Percentiles rank a stretch among this genome's conserved stretches.
These are phyloP conservation scores for Poeciliopsis turrubarensis DNA, from an alignment of 2,113 vertebrate genomes.

Conservation along the genomic window DNA sequence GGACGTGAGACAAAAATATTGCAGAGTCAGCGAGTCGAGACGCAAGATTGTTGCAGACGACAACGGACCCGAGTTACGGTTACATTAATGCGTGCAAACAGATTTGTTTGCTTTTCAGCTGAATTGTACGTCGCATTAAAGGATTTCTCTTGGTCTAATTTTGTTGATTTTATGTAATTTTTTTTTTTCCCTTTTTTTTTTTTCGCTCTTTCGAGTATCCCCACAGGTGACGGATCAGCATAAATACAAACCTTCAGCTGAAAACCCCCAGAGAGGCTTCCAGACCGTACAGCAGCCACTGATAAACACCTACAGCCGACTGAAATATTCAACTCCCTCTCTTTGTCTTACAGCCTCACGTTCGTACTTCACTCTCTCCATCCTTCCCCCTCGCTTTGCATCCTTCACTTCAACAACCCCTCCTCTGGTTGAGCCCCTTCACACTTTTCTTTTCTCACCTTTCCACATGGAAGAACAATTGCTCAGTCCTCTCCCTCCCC, in stretches of 20 bases:
- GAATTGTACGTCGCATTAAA: background rate
- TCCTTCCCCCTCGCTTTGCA: conserved; percentile 10
- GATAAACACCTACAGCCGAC: conserved; percentile 15
- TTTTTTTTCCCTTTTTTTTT: background rate
- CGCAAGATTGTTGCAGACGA: no score
- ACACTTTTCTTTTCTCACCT: conserved; percentile 76
- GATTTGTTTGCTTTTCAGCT: background rate
- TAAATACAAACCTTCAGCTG: background rate
- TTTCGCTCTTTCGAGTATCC: background rate
- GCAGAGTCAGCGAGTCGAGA: no score
- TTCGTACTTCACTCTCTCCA: conserved; percentile 19
- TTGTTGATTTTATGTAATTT: background rate
- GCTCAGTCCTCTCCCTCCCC: conserved; percentile 51
- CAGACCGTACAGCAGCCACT: conserved; percentile 9
- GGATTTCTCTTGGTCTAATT: background rate
- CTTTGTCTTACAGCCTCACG: conserved; percentile 15
- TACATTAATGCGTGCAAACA: no score
- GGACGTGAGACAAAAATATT: background rate
- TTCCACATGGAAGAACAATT: conserved; percentile 79
- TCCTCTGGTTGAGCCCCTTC: conserved; percentile 56
- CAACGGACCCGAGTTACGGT: no score
- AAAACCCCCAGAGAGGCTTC: background rate
- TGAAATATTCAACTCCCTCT: conserved; percentile 36
- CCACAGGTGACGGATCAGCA: background rate
- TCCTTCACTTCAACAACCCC: conserved; percentile 25